A percentile compares a stretch with the other conserved stretches of the same genome.
Evolutionary conservation across 2,888 invertebrate genomes (phyloP).

Genomic region (Idaea straminata): DNA sequence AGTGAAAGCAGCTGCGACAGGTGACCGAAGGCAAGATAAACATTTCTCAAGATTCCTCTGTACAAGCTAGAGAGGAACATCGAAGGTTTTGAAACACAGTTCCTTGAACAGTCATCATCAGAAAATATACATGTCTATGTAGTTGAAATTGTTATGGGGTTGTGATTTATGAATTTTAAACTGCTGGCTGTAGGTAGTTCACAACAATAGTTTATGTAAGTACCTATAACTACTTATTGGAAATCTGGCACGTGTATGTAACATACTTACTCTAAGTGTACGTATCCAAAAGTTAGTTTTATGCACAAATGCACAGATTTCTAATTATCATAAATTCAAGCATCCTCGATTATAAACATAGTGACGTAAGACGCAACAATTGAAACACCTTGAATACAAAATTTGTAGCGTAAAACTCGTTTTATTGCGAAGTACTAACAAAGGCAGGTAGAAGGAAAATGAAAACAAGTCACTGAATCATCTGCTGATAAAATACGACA

Average conservation of each 20-base stretch:
- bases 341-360: conserved; percentile 25
- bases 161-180: no score
- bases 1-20: no score
- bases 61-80: no score
- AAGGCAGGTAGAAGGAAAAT: conserved; percentile 39
- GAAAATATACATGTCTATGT: no score
- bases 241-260: not conserved
- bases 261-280: not conserved
- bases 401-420: conserved; percentile 1
- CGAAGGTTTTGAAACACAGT: no score
- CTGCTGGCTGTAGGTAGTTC: no score
- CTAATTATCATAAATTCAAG: conserved; percentile 19
- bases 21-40: no score
- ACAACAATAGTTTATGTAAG: no score
- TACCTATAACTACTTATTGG: not conserved
- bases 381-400: conserved; percentile 14
- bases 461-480: conserved; percentile 42
- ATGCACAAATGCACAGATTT: conserved; percentile 18
- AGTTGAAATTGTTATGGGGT: no score
- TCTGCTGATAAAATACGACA: conserved; percentile 12
- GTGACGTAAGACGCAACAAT: conserved; percentile 33
- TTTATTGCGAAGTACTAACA: conserved; percentile 27
- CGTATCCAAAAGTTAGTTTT: not conserved
- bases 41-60: no score
- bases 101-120: no score